Conservation (phyloP, 2,797 vertebrate species). For the Mallotus villosus region DNA sequence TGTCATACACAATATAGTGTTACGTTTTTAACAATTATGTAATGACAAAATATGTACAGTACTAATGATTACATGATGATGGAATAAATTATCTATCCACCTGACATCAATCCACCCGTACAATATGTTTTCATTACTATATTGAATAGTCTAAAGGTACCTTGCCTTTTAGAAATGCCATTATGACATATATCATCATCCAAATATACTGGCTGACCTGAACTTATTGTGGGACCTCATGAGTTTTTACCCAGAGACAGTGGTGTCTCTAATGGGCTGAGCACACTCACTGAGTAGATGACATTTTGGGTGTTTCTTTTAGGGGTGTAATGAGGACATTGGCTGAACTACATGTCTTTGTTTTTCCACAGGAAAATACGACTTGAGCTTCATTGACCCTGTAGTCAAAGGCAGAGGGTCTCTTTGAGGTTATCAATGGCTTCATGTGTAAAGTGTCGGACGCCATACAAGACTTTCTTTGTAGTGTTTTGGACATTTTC, state of each 20-base stretch:
- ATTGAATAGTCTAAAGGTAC: conserved; percentile 56
- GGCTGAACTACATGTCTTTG: neutral
- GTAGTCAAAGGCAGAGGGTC: conserved; percentile 56
- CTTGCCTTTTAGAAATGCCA: neutral
- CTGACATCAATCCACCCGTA: conserved; percentile 32
- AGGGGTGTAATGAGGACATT: neutral
- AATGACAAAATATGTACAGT: too few relatives aligned
- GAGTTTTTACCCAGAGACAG: conserved; percentile 26
- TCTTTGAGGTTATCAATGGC: conserved; percentile 52
- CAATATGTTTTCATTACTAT: conserved; percentile 49
- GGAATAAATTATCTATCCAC: too few relatives aligned
- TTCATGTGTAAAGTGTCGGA: conserved; percentile 39
- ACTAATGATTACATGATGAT: too few relatives aligned
- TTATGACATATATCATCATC: neutral
- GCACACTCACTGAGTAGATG: neutral
- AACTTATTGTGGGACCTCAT: conserved; percentile 7
- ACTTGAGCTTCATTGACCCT: conserved; percentile 69
- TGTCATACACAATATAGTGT: too few relatives aligned
- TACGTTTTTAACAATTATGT: too few relatives aligned
- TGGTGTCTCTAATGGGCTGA: conserved; percentile 9
- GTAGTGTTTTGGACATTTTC: conserved; percentile 48
- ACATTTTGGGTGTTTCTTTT: neutral
- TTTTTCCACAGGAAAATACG: conserved; percentile 61
- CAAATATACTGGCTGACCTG: neutral
- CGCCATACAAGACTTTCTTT: conserved; percentile 55